Conservation (phyloP, 1,140 invertebrate genomes). For the Eriocheir sinensis region DNA sequence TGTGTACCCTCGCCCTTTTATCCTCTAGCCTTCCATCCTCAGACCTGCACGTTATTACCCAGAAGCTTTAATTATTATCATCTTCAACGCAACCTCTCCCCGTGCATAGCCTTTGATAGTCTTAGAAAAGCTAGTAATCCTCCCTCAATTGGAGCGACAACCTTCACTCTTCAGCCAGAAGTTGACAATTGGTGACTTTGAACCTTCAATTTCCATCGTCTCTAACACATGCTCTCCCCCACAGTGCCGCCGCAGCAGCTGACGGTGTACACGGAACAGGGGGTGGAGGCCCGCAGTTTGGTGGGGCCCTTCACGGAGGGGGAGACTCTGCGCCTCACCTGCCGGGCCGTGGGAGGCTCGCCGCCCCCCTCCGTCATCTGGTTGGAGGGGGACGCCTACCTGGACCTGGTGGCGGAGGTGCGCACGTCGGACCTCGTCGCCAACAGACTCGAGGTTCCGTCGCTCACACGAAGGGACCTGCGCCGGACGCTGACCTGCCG, state of each 20-base stretch:
- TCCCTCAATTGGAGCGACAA: too few species aligned
- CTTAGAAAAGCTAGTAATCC: too few species aligned
- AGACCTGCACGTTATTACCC: too few species aligned
- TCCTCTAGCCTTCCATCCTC: too few species aligned
- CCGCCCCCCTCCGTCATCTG: slow-evolving; percentile 67
- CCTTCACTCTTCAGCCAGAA: too few species aligned
- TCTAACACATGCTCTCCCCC: not conserved
- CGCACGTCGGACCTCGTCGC: not conserved
- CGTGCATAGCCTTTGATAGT: too few species aligned
- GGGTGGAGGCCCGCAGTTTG: slow-evolving; percentile 29
- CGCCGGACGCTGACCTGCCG: slow-evolving; percentile 79
- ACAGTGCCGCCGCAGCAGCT: not conserved
- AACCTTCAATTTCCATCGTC: too few species aligned
- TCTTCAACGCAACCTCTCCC: too few species aligned
- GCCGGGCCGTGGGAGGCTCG: slow-evolving; percentile 47
- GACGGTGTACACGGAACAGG: slow-evolving; percentile 43
- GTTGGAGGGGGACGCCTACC: slow-evolving; percentile 52
- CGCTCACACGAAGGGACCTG: slow-evolving; percentile 80
- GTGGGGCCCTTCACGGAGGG: slow-evolving; percentile 47
- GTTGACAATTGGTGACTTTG: too few species aligned
- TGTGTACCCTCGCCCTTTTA: too few species aligned
- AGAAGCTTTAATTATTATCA: too few species aligned
- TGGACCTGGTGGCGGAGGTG: slow-evolving; percentile 46
- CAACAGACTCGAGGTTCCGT: slow-evolving; percentile 76
- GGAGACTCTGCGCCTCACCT: slow-evolving; percentile 45